Base-by-base conservation (phyloP, 2,888 invertebrate genomes). In the Notocelia uddmanniana region DNA sequence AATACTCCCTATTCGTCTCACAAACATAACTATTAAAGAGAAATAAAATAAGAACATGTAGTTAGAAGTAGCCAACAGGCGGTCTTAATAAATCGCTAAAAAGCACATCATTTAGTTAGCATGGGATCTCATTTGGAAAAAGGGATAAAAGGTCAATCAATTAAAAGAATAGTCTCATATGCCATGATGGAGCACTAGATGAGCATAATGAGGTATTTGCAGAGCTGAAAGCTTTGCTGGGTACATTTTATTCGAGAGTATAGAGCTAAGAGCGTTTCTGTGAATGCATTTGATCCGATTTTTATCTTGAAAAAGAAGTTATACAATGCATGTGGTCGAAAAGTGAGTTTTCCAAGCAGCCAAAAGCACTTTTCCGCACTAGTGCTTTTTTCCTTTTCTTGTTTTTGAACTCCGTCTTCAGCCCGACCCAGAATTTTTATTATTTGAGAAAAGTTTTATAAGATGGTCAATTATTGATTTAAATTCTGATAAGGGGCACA, bases 131-230 rank as follows among this genome's bases (percentile, higher is more conserved):
- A 54, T 23, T 54, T 19, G 11, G 13, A 8, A 31, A 50, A 48
- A 31, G 45, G 6, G 21, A 15, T 50, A 54, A 37, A 63, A 31
- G 34, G 5, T 23, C 2, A 64, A 54, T 21, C 8, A 37, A 37
- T 23, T 21, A 26, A 3, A 54, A 54, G 54, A 64, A n/a, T 52
- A n/a, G 21, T 23, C 21, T 34, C 26, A 19, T n/a, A 63, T 31
- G 50, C 54, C n/a, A 54, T 54, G 37, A 21, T 21, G 37, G 52
- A 31, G 64, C 52, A n/a, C 52, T 13, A 52, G 64, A 34, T 34
- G 23, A 54, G 64, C 54, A 54, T 64, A 64, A 64, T 64, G 64
- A 64, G 64, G n/a, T 68, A 37, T 68, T 59, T 68, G 68, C 31
- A 37, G 50, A 37, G 50, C 68, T 68, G 37, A 68, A 68, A 68